Percentiles rank a stretch among this genome's conserved stretches.
Conservation (phyloP, 2,888 invertebrate species). For the Acanthococcus lagerstroemiae region DNA sequence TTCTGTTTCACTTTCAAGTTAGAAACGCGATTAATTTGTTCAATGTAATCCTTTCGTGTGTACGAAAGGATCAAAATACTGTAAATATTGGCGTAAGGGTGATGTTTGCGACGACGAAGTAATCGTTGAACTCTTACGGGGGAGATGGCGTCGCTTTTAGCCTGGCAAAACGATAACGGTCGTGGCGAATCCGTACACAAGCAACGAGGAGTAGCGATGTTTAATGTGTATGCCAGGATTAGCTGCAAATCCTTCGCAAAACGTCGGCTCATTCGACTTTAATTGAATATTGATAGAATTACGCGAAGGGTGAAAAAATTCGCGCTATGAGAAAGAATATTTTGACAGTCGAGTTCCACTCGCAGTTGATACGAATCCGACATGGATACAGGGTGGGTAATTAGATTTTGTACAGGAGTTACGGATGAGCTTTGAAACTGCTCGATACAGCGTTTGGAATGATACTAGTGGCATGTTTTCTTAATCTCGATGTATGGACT, state of each 20-base stretch:
- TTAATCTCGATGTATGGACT: no score
- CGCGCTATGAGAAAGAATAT: not conserved
- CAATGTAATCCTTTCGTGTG: not conserved
- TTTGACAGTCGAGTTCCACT: not conserved
- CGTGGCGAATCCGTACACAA: not conserved
- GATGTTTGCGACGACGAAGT: not conserved
- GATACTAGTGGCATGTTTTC: no score
- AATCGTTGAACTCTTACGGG: conserved; percentile 13
- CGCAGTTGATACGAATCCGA: no score
- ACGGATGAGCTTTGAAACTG: no score
- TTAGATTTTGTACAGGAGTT: no score
- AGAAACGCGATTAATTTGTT: not conserved
- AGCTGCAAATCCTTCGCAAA: conserved; percentile 2
- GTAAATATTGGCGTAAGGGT: conserved; percentile 10
- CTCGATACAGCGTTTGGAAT: no score
- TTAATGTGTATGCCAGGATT: conserved; percentile 1
- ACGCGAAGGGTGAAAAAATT: not conserved
- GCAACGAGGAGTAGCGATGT: not conserved
- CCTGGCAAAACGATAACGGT: not conserved
- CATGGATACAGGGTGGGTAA: no score
- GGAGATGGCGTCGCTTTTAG: not conserved
- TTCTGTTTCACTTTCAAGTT: not conserved
- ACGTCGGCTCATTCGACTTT: conserved; percentile 13
- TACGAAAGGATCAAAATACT: not conserved
- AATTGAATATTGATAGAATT: conserved; percentile 12